Evolutionary conservation across 2,797 vertebrate species (phyloP).

Genomic region (Thunnus albacares): DNA sequence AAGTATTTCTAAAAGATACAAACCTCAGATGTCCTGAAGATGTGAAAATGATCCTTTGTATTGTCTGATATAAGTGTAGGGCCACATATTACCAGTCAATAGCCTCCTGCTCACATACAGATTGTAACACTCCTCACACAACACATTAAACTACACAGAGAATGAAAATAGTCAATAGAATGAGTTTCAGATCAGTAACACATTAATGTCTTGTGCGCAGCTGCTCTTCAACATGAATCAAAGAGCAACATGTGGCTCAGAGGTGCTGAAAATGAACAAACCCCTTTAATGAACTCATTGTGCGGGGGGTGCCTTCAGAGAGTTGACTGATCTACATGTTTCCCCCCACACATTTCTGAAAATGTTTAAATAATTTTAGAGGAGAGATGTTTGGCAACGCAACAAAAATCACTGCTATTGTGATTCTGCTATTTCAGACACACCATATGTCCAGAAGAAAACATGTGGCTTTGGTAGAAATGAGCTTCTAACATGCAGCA

Average conservation of each 20-base stretch:
- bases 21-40: neutral
- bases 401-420: conserved; percentile 15
- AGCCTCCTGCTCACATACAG: neutral
- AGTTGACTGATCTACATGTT: neutral
- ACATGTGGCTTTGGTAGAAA: conserved; percentile 42
- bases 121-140: neutral
- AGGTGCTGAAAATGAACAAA: conserved; percentile 29
- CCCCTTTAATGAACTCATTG: conserved; percentile 11
- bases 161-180: neutral
- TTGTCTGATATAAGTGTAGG: neutral
- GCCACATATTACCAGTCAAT: neutral
- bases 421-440: conserved; percentile 37
- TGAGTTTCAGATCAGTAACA: conserved; percentile 15
- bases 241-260: conserved; percentile 11
- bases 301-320: neutral
- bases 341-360: conserved; percentile 5
- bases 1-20: neutral
- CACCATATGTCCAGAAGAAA: conserved; percentile 30
- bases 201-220: conserved; percentile 28
- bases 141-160: neutral
- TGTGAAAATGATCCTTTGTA: neutral
- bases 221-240: conserved; percentile 22
- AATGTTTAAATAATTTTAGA: conserved; percentile 25
- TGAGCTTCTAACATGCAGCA: conserved; percentile 20
- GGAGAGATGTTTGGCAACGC: conserved; percentile 21